Conservation (phyloP, 2,113 vertebrate species). For the Zootoca vivipara region DNA sequence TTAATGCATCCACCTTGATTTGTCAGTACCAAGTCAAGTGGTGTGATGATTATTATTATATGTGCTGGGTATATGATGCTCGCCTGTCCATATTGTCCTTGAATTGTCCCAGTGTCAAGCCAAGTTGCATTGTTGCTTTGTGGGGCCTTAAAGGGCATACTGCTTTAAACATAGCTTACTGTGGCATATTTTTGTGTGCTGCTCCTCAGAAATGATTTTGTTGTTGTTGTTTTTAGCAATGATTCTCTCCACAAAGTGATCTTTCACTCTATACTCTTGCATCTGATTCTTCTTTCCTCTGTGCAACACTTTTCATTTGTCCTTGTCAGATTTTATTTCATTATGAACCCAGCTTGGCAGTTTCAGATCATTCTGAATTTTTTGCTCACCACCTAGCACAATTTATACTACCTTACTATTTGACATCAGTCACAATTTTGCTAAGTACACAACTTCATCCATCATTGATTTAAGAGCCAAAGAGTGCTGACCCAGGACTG, state of each 20-base stretch:
- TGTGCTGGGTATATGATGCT: not conserved
- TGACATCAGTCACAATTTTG: not conserved
- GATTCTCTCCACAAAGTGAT: not conserved
- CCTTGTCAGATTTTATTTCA: not conserved
- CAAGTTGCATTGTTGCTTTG: not conserved
- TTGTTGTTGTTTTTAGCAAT: not conserved
- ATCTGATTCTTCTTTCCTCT: not conserved
- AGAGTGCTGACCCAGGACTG: not conserved
- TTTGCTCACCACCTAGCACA: not conserved
- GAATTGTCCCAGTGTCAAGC: not conserved
- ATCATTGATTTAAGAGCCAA: not conserved
- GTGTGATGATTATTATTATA: not conserved
- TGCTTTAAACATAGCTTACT: not conserved
- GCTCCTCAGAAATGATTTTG: not conserved
- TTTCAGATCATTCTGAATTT: not conserved
- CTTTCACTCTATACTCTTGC: not conserved
- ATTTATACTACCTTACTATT: not conserved
- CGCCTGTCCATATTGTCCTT: not conserved
- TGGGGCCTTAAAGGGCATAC: not conserved
- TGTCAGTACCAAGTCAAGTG: not conserved
- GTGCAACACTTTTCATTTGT: not conserved
- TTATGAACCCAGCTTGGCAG: not conserved
- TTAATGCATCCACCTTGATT: not conserved
- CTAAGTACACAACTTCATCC: not conserved
- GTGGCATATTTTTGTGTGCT: not conserved